Base-by-base conservation (phyloP, 1,140 invertebrate species). In the Agrypnia vestita region DNA sequence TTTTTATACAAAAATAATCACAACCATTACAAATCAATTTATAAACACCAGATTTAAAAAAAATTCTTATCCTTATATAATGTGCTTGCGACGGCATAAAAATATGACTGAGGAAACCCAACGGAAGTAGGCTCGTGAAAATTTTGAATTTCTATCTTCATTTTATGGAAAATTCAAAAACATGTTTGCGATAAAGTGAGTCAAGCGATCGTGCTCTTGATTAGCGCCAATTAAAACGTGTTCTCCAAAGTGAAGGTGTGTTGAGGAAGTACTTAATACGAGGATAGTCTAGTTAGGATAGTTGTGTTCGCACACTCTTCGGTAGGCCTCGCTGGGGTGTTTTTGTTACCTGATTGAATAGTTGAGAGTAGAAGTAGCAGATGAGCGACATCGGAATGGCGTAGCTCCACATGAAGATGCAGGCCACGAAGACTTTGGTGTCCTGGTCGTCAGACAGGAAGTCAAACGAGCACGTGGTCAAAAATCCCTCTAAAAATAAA, bases 391-490 rank as follows among this genome's bases (percentile, higher is more conserved):
- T 91, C 0, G 94, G 94, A 11, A 95, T 91, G 69, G 84, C 88
- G 85, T 95, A 95, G 75, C 93, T 91, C 91, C 93, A 95, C 3
- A 91, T 84, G 84, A 94, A 94, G 79, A 95, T 94, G 53, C 88
- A 87, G 0, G 87, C 91, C 0, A 94, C 93, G 85, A 95, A 96
- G 0, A 92, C 89, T 76, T 91, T 91, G 0, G 92, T 95, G 56
- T 93, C 92, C 59, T 91, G 88, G 84, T 94, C 92, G 0, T 94
- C 92, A 8, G 92, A 92, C 53, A 95, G 87, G 84, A 92, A 95
- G 84, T 95, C 94, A 80, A 95, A 94, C 9, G 92, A 93, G 84
- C 94, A 95, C 0, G 93, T 94, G 1, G 94, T 95, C 47, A 95
- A 89, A 84, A 93, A 95, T 11, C 94, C 94, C 91, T 95, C 94